phyloP scores from a whole-genome alignment of 2,797 vertebrate genomes.

The Corythornis leucogaster region DNA sequence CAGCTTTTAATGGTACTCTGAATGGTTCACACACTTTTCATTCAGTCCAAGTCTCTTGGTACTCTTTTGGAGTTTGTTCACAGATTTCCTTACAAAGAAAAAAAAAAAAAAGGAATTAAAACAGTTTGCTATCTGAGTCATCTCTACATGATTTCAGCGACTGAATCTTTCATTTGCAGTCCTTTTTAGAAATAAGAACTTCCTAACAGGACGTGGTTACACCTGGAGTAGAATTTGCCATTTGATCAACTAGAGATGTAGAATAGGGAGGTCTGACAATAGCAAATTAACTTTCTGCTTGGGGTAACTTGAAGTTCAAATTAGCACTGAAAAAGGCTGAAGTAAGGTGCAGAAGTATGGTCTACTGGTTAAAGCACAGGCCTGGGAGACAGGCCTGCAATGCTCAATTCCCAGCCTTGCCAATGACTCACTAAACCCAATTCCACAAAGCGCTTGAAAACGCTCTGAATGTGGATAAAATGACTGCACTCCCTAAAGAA shows the following conservation, averaged over 20 bases:
- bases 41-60: constrained; percentile 17
- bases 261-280: background rate
- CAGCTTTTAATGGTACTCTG: constrained; percentile 49
- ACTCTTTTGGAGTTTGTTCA: constrained; percentile 35
- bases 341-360: background rate
- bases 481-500: constrained; percentile 2
- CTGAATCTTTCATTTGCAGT: constrained; percentile 29
- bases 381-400: background rate
- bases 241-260: constrained; percentile 7
- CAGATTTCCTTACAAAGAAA: background rate
- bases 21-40: constrained; percentile 31
- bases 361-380: background rate
- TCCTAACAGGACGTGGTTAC: background rate
- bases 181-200: constrained; percentile 25
- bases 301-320: constrained; percentile 23
- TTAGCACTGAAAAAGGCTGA: background rate
- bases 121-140: constrained; percentile 32
- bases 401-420: background rate
- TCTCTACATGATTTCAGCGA: constrained; percentile 14
- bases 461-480: background rate
- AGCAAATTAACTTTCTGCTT: background rate
- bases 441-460: background rate
- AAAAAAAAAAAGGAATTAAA: background rate
- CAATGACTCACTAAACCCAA: background rate
- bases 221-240: constrained; percentile 8